Conservation (phyloP, 2,797 vertebrate species). For the Babyrousa celebensis region DNA sequence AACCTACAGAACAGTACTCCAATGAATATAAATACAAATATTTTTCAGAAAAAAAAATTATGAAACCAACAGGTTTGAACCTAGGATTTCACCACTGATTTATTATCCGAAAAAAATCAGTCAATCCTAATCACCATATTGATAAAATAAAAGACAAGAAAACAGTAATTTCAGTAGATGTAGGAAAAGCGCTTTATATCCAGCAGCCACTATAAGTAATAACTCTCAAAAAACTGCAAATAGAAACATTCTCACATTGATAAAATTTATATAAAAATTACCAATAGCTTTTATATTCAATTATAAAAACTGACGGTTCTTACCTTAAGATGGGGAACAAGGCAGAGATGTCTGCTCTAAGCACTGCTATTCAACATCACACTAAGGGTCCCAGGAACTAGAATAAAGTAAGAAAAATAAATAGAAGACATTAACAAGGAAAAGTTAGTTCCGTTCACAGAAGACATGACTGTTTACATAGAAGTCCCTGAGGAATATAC, state of each 20-base stretch:
- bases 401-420: background rate
- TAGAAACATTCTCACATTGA: background rate
- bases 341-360: background rate
- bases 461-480: background rate
- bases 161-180: background rate
- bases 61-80: background rate
- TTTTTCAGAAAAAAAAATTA: background rate
- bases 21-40: background rate
- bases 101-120: background rate
- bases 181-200: background rate
- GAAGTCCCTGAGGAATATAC: background rate
- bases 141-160: background rate
- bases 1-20: background rate
- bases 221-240: background rate
- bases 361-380: conserved; percentile 8
- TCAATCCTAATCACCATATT: background rate
- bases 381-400: background rate
- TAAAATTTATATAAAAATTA: conserved; percentile 2
- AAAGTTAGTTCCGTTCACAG: background rate
- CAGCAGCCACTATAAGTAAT: background rate
- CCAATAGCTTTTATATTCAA: background rate
- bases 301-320: background rate
- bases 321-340: background rate
- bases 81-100: conserved; percentile 1
- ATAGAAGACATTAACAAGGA: conserved; percentile 2